These are phyloP conservation scores for Ephestia elutella DNA, from an alignment of 1,140 invertebrate species.

Conservation along the genomic window DNA sequence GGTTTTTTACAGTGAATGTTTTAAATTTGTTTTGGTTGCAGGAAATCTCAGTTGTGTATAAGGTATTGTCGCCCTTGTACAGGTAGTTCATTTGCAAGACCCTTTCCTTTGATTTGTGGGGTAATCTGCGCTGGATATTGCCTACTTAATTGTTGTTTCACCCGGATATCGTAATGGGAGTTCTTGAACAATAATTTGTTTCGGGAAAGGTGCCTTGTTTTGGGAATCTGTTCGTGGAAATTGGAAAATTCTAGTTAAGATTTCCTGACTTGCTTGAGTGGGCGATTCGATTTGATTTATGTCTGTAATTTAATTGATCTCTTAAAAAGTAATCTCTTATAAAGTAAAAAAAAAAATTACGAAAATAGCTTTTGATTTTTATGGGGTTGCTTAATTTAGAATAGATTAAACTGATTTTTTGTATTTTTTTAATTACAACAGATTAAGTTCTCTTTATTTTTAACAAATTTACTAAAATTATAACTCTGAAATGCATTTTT, in stretches of 20 bases:
- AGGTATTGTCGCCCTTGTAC: conserved; percentile 39
- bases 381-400: too few relatives aligned
- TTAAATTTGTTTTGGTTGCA: conserved; percentile 8
- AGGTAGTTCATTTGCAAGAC: conserved; percentile 30
- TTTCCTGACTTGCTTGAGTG: neutral
- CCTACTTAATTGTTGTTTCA: conserved; percentile 32
- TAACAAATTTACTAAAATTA: too few relatives aligned
- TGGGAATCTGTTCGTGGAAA: neutral
- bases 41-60: conserved; percentile 37
- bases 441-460: too few relatives aligned
- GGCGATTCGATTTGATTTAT: neutral
- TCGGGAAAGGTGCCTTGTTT: neutral
- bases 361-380: too few relatives aligned
- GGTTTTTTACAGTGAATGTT: neutral
- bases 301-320: too few relatives aligned
- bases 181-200: conserved; percentile 2
- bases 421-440: too few relatives aligned
- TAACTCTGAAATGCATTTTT: too few relatives aligned
- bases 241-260: neutral
- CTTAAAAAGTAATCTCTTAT: too few relatives aligned
- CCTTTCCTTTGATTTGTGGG: conserved; percentile 48
- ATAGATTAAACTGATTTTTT: too few relatives aligned
- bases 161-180: conserved; percentile 8
- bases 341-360: too few relatives aligned
- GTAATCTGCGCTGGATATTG: conserved; percentile 41